Percentiles rank a stretch among this genome's conserved stretches.
Conservation (phyloP, 1,140 invertebrate species). For the Agraylea sexmaculata region DNA sequence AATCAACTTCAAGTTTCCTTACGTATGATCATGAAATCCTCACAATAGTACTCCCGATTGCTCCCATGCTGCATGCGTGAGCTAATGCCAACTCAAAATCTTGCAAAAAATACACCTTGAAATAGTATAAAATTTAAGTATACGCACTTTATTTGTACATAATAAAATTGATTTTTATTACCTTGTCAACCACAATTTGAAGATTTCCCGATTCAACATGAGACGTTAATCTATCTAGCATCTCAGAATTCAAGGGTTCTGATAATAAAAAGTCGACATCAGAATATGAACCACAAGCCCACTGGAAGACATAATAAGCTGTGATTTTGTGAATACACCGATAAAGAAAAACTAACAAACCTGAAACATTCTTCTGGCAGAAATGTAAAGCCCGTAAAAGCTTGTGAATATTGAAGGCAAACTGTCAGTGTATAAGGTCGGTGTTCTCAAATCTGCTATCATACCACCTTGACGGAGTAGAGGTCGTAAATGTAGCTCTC, state of each 20-base stretch:
- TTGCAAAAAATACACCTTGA: conserved; percentile 49
- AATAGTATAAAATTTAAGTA: neutral
- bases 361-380: conserved; percentile 8
- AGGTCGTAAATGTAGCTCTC: conserved; percentile 1
- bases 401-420: conserved; percentile 8
- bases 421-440: conserved; percentile 11
- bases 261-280: conserved; percentile 18
- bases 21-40: conserved; percentile 47
- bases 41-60: conserved; percentile 64
- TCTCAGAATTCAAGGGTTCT: conserved; percentile 14
- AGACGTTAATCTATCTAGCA: conserved; percentile 15
- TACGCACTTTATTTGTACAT: neutral
- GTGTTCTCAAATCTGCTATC: conserved; percentile 12
- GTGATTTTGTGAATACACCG: no score
- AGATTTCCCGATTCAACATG: conserved; percentile 18
- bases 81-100: conserved; percentile 57
- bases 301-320: conserved; percentile 14
- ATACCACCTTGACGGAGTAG: no score
- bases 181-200: conserved; percentile 21
- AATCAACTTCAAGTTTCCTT: no score
- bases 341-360: conserved; percentile 9
- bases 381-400: conserved; percentile 15
- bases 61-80: conserved; percentile 50
- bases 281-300: conserved; percentile 12
- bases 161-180: conserved; percentile 1